These are phyloP conservation scores for Chaenocephalus aceratus DNA, from an alignment of 2,113 vertebrate genomes.

Conservation along the genomic window DNA sequence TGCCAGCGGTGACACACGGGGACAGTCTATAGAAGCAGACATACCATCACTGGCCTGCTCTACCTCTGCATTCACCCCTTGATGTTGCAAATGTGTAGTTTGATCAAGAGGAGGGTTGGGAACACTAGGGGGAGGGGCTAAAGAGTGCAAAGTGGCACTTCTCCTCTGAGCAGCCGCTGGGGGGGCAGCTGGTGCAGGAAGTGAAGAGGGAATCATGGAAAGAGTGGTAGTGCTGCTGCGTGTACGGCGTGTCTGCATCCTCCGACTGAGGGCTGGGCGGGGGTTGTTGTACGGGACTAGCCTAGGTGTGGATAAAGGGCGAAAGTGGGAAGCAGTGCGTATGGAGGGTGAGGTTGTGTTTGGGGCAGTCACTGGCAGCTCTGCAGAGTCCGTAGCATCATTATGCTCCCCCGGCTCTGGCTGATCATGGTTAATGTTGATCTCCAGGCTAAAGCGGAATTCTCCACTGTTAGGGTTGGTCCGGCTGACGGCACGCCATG, in stretches of 20 bases:
- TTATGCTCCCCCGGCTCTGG: constrained; percentile 85
- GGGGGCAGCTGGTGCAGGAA: constrained; percentile 63
- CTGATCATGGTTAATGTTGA: constrained; percentile 95
- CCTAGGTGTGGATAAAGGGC: constrained; percentile 60
- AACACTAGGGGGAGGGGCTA: constrained; percentile 55
- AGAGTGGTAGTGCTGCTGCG: constrained; percentile 83
- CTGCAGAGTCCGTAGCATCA: constrained; percentile 70
- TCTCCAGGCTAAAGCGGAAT: constrained; percentile 95
- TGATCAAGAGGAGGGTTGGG: constrained; percentile 56
- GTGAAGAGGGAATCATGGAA: constrained; percentile 64
- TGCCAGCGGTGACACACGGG: constrained; percentile 65
- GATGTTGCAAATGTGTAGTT: constrained; percentile 62
- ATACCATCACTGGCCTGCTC: constrained; percentile 76
- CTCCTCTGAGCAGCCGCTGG: constrained; percentile 67
- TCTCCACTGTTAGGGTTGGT: constrained; percentile 95
- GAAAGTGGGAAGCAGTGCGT: constrained; percentile 64
- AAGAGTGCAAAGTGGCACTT: constrained; percentile 72
- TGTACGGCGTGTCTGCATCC: constrained; percentile 83
- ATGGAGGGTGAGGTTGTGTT: constrained; percentile 59
- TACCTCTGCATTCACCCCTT: constrained; percentile 56
- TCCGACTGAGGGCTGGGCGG: constrained; percentile 77
- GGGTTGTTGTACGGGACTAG: constrained; percentile 72
- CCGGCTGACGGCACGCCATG: constrained; percentile 95
- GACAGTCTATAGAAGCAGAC: constrained; percentile 71
- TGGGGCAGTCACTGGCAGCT: constrained; percentile 64